Evolutionary conservation across 2,888 invertebrate species (phyloP), one percentile per base, ranked within the genome.

Genomic region (Falcaria lacertinaria): DNA sequence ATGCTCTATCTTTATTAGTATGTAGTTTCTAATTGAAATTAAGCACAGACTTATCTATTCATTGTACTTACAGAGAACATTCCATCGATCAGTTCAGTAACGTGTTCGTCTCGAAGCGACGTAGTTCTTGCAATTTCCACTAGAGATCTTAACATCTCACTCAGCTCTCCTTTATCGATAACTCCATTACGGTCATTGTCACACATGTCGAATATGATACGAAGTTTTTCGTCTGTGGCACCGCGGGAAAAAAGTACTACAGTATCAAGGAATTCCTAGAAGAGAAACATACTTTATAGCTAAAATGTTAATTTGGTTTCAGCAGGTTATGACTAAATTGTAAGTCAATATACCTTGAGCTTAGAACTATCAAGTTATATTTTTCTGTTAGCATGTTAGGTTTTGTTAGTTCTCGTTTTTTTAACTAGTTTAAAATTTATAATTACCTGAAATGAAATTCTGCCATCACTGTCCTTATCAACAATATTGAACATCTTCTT

Each of bases 401-500:
- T n/a, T n/a, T n/a, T n/a, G n/a, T n/a, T n/a, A n/a, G n/a, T n/a
- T n/a, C n/a, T n/a, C n/a, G n/a, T n/a, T n/a, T n/a, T n/a, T n/a
- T n/a, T n/a, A n/a, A n/a, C n/a, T n/a, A n/a, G n/a, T n/a, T n/a
- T n/a, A n/a, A n/a, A n/a, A n/a, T n/a, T n/a, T n/a, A n/a, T n/a
- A n/a, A 22, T 54, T 83, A 93, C 96, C 89, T 96, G 96, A 76
- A 98, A 98, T 3, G 96, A 97, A 59, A 98, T 98, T 48, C 96
- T 90, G 1, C 98, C 97, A 77, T 97, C 97, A 46, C 96, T 92
- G 71, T 97, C 97, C 72, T 97, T 97, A 75, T 98, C 98, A 0
- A 98, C 97, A 64, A 98, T 97, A 64, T 98, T 97, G 74, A 98
- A 98, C 98, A 98, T 98, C 82, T 97, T 96, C 65, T 96, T 94